Evolutionary conservation across 2,113 vertebrate genomes (phyloP).

Genomic region (Polyodon spathula): DNA sequence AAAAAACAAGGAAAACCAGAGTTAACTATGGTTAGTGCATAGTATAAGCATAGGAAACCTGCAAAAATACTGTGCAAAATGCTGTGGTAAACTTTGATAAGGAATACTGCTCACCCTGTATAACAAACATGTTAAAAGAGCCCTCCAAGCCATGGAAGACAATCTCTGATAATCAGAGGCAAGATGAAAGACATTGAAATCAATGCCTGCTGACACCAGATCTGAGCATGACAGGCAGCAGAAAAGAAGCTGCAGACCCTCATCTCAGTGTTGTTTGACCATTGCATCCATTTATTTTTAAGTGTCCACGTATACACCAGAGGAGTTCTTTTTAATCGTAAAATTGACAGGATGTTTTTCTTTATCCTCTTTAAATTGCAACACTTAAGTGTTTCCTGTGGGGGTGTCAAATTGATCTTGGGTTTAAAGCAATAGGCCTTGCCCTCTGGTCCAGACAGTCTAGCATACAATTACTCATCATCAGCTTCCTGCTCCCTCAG

Average conservation of each 20-base stretch:
- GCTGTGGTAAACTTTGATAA: no score
- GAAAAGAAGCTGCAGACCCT: background rate
- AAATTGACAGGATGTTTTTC: background rate
- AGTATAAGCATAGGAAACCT: no score
- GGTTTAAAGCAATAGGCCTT: background rate
- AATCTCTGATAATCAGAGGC: background rate
- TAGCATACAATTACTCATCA: background rate
- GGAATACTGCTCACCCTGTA: no score
- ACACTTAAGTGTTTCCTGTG: background rate
- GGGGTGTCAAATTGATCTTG: background rate
- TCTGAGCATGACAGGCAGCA: background rate
- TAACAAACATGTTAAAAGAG: no score
- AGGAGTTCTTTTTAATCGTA: background rate
- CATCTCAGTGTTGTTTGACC: background rate
- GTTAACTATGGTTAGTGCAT: no score
- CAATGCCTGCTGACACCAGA: background rate
- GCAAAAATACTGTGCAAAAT: no score
- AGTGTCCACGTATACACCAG: background rate
- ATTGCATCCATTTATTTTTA: no score
- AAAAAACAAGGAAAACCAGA: no score
- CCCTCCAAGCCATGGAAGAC: background rate
- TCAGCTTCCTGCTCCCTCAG: slow-evolving; percentile 3
- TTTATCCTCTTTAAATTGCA: background rate
- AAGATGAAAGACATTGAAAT: background rate
- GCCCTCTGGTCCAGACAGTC: background rate